Evolutionary conservation across 1,140 invertebrate genomes (phyloP).

Genomic region (Thrips palmi): DNA sequence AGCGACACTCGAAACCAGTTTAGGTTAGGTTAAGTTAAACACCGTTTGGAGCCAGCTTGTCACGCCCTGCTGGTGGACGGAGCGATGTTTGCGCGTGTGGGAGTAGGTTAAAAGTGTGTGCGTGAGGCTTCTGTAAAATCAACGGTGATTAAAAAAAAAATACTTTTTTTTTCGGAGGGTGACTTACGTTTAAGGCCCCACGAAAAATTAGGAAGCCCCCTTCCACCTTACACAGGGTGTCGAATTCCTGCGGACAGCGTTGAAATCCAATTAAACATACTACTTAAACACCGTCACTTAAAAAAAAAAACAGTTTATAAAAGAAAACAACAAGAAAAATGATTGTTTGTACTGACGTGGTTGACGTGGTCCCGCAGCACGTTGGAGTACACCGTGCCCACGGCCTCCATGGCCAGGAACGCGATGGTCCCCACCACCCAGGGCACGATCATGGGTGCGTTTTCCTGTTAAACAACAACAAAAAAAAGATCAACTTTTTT

Average conservation of each 20-base stretch:
- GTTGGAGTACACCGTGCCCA: constrained; percentile 57
- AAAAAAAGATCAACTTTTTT: too few relatives aligned
- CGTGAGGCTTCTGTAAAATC: too few relatives aligned
- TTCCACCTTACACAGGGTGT: constrained; percentile 51
- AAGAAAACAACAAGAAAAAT: constrained; percentile 5
- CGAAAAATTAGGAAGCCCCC: constrained; percentile 46
- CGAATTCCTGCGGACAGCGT: constrained; percentile 37
- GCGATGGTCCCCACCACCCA: constrained; percentile 56
- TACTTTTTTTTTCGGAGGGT: too few relatives aligned
- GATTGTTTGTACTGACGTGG: constrained; percentile 30
- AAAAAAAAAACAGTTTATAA: constrained; percentile 14
- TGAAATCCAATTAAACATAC: not conserved
- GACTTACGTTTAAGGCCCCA: constrained; percentile 48
- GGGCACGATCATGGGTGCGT: constrained; percentile 41
- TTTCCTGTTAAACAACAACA: too few relatives aligned
- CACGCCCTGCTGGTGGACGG: too few relatives aligned
- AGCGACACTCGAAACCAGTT: too few relatives aligned
- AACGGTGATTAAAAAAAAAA: too few relatives aligned
- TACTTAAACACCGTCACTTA: not conserved
- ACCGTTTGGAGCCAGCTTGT: too few relatives aligned
- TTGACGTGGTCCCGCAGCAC: constrained; percentile 56
- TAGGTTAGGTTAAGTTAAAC: too few relatives aligned
- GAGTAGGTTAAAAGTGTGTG: too few relatives aligned
- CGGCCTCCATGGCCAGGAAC: constrained; percentile 51
- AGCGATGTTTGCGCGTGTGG: too few relatives aligned